Base-by-base conservation (phyloP, 2,888 invertebrate genomes). In the Argyresthia albistria region DNA sequence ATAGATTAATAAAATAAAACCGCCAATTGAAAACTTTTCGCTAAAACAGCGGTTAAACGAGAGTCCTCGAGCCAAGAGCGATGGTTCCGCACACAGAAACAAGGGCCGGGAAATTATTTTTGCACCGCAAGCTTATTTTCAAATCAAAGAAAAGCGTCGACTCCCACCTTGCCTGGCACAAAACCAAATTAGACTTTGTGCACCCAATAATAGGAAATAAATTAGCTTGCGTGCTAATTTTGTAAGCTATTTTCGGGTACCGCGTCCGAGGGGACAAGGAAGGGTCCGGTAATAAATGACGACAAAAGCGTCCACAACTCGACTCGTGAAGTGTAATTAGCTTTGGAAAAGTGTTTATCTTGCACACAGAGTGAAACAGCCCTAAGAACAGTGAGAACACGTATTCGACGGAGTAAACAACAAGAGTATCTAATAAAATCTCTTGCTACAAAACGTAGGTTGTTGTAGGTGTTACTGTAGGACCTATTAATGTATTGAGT, bases 291-390 rank as follows among this genome's bases (percentile, higher is more conserved):
- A 43, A 43, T 43, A 14, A 43, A n/a, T n/a, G 43, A 12, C 12
- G 43, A 43, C 43, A 14, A 6, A n/a, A 43, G 43, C 39, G 39
- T 39, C 9, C 39, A 39, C 39, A 39, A 39, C 10, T 9, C 39
- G 39, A 9, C n/a, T n/a, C 39, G 39, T n/a, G n/a, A 39, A 39
- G n/a, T n/a, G n/a, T 39, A 77, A 78, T 77, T 77, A 76, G 71
- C 73, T 69, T 67, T 59, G 60, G 61, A 66, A 67, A 74, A 72
- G 10, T 65, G 67, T 69, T 72, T 65, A 63, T 58, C 57, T 58
- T 39, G 10, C 9, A 3, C 51, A 52, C 39, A 25, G 25, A 25
- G 25, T 25, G 25, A 25, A 25, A 25, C 25, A 25, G 25, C 25
- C 25, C 25, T 25, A 25, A 25, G 25, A 25, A 25, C 25, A 25